Evolutionary conservation across 2,113 vertebrate species (phyloP).

Genomic region (crab-eating macaque (Macaca fascicularis)): T2T-MFA8v1.1 NC_088380.1:147835001-147835500

Average conservation of each 20-base stretch:
- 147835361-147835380: background rate
- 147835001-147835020: background rate
- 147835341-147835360: background rate
- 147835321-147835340: slow-evolving; percentile 13
- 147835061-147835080: background rate
- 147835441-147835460: background rate
- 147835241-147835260: background rate
- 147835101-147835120: background rate
- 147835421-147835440: background rate
- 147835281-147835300: background rate
- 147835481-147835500: background rate
- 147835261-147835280: slow-evolving; percentile 42
- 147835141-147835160: too few relatives aligned
- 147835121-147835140: too few relatives aligned
- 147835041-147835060: background rate
- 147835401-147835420: background rate
- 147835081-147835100: background rate
- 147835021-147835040: background rate
- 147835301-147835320: background rate
- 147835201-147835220: slow-evolving; percentile 24
- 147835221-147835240: background rate
- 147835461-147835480: slow-evolving; percentile 1
- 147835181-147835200: background rate
- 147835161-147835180: background rate
- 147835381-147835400: background rate